Percentiles rank a stretch among this genome's conserved stretches.
Conservation (phyloP, 2,113 vertebrate species). For the Clarias macrocephalus region DNA sequence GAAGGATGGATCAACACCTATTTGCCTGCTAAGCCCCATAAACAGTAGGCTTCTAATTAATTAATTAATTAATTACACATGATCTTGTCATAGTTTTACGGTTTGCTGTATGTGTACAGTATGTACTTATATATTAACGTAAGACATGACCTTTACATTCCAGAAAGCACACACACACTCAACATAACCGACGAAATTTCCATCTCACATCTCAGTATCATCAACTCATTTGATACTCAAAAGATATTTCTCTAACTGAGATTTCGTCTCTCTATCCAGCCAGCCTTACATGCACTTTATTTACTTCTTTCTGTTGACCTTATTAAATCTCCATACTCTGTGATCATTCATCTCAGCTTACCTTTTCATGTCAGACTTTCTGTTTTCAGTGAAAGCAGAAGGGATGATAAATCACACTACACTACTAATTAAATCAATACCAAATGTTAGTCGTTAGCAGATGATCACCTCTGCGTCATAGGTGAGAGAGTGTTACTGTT, state of each 20-base stretch:
- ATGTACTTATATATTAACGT: too few species aligned
- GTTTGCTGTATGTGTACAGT: too few species aligned
- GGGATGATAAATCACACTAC: background rate
- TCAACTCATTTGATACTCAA: background rate
- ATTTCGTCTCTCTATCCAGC: too few species aligned
- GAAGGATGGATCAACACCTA: too few species aligned
- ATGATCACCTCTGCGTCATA: background rate
- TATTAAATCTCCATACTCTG: background rate
- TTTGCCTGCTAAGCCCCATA: too few species aligned
- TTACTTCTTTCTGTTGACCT: background rate
- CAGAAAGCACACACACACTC: background rate
- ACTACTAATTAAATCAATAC: background rate
- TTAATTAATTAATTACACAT: too few species aligned
- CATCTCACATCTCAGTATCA: background rate
- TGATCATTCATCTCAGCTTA: background rate
- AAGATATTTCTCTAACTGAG: background rate
- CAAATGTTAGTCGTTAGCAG: background rate
- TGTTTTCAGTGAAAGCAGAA: background rate
- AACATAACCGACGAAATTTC: background rate
- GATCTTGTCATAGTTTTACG: too few species aligned
- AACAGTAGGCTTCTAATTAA: too few species aligned
- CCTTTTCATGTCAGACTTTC: background rate
- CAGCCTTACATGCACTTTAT: background rate
- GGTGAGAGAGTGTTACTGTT: background rate
- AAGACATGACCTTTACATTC: too few species aligned